phyloP scores from a whole-genome alignment of 2,113 vertebrate species.

The Oncorhynchus masou region DNA sequence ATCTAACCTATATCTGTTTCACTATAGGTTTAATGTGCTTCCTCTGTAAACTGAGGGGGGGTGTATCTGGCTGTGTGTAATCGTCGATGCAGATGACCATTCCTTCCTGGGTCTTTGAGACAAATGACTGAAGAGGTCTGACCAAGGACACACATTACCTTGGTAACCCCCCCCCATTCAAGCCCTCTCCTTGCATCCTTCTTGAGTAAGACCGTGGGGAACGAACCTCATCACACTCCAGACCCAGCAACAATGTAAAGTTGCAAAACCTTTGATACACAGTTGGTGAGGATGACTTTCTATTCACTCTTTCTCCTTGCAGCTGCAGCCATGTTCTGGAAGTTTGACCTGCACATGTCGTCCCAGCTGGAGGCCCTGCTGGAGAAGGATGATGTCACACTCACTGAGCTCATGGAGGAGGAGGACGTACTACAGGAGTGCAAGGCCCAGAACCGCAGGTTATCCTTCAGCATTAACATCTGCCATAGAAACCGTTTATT shows the following conservation, averaged over 20 bases:
- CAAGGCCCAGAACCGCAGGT: constrained; percentile 92
- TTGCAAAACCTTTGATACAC: too few relatives aligned
- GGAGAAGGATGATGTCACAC: constrained; percentile 90
- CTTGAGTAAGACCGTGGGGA: constrained; percentile 86
- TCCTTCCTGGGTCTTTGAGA: constrained; percentile 58
- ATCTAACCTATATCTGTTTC: too few relatives aligned
- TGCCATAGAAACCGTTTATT: neutral
- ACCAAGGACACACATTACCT: constrained; percentile 59
- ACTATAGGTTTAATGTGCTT: too few relatives aligned
- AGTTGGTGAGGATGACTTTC: too few relatives aligned
- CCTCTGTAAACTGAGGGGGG: too few relatives aligned
- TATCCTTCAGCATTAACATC: constrained; percentile 8
- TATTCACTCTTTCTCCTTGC: constrained; percentile 56
- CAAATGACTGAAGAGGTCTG: constrained; percentile 71
- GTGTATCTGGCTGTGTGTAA: neutral
- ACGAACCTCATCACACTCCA: constrained; percentile 43
- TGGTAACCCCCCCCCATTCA: constrained; percentile 39
- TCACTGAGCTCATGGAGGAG: constrained; percentile 91
- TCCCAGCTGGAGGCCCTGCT: constrained; percentile 94
- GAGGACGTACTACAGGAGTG: constrained; percentile 96
- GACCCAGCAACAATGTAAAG: constrained; percentile 63
- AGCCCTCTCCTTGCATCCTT: neutral
- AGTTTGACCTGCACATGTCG: constrained; percentile 92
- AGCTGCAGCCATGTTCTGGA: constrained; percentile 92
- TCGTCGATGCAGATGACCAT: constrained; percentile 60